Evolutionary conservation across 2,113 vertebrate genomes (phyloP).

Genomic region (Petrocephalus microphthalmus): DNA sequence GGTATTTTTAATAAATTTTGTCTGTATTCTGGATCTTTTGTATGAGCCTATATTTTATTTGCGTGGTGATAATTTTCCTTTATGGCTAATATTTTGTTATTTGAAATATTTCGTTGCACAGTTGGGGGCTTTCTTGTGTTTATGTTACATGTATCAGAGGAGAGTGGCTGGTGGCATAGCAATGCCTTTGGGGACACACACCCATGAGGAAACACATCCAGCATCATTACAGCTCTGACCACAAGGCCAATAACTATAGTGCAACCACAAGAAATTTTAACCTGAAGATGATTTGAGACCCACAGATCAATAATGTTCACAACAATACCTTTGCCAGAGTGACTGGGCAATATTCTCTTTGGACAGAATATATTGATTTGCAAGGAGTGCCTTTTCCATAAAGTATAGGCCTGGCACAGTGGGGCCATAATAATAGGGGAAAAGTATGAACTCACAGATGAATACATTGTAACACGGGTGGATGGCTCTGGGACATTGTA

Average conservation of each 20-base stretch:
- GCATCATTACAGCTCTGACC: background rate
- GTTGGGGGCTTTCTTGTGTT: background rate
- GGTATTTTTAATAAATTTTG: no score
- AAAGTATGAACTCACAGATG: background rate
- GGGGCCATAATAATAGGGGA: background rate
- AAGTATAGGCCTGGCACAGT: background rate
- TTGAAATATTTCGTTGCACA: background rate
- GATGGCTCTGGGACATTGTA: background rate
- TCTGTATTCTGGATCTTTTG: no score
- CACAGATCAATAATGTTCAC: slow-evolving; percentile 10
- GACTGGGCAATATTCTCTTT: background rate
- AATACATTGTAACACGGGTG: background rate
- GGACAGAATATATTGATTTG: slow-evolving; percentile 1
- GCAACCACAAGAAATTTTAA: background rate
- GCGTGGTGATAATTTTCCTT: no score
- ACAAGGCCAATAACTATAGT: background rate
- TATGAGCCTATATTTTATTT: background rate
- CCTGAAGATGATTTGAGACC: background rate
- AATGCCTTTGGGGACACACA: background rate
- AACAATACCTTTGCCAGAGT: background rate
- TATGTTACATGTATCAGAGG: background rate
- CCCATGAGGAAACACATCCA: background rate
- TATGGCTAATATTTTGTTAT: no score
- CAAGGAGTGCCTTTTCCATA: background rate
- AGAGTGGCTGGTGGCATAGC: background rate